Base-by-base conservation (phyloP, 2,113 vertebrate species). In the Pogonocichla stellata region DNA sequence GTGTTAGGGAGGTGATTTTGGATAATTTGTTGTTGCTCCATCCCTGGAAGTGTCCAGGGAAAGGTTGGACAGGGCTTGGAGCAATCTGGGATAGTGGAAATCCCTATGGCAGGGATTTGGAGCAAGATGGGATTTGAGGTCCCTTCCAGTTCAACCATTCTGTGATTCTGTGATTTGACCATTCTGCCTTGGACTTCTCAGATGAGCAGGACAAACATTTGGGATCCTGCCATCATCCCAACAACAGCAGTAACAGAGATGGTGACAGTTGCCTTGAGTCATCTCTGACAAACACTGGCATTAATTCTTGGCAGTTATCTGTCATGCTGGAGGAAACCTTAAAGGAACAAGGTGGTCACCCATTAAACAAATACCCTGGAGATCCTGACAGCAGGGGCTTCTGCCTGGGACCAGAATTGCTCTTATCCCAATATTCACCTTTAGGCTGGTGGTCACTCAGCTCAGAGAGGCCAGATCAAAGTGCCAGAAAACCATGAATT, bases 51-150 rank as follows among this genome's bases (percentile, higher is more conserved):
- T 10, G 12, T 56, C 26, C 62, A 56, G 42, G 34, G 48, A 10
- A 17, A 48, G 20, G 14, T 0, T 56, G 62, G 62, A 69, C 0
- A 0, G 17, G 18, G 14, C 29, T 42, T 83, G 18, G 71, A 62
- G 48, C 26, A 62, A 7, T 5, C 18, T 48, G 34, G 40, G 14
- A 10, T 6, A 14, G 34, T 42, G 40, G 31, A 14, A 83, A 9
- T 48, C 22, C 40, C 34, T 77, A 11, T 36, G 40, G 48, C 48
- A 79, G 25, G 29, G n/a, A 5, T 4, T 17, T 54, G 40, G 18
- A 69, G 16, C 1, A 6, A 9, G 25, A 25, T 62, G 22, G 4
- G 15, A 17, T 56, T 42, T 75, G 26, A 62, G 4, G 6, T 48
- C 7, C 4, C 20, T 83, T 48, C 48, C 54, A 34, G 23, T 9